Evolutionary conservation across 2,797 vertebrate genomes (phyloP).

Genomic region (Cirrhinus mrigala): DNA sequence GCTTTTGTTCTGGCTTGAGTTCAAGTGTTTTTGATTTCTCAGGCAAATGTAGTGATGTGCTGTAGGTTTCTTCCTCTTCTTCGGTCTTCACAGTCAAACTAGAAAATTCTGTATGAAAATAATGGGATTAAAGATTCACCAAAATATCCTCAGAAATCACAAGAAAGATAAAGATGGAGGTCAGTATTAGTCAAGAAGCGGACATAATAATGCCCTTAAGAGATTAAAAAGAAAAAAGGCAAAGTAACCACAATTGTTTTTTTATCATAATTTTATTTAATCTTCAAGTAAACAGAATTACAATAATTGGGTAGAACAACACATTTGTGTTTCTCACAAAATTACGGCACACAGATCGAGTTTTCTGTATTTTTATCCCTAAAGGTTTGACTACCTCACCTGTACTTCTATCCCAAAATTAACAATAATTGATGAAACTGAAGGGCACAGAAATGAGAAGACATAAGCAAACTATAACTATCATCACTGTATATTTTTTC

Average conservation of each 20-base stretch:
- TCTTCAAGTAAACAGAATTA: constrained; percentile 61
- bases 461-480: not conserved
- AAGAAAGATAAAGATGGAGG: constrained; percentile 52
- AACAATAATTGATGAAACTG: not conserved
- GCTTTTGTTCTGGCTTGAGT: constrained; percentile 88
- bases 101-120: constrained; percentile 89
- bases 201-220: constrained; percentile 32
- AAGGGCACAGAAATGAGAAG: not conserved
- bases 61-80: constrained; percentile 85
- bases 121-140: constrained; percentile 77
- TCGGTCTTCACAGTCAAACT: constrained; percentile 87
- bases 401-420: not conserved
- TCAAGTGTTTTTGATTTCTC: constrained; percentile 91
- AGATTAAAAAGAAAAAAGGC: constrained; percentile 20
- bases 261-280: constrained; percentile 54
- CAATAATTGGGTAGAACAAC: constrained; percentile 68
- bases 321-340: constrained; percentile 70
- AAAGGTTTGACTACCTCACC: not conserved
- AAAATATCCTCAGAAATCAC: constrained; percentile 66
- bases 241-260: constrained; percentile 29
- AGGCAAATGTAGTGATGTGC: constrained; percentile 82
- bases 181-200: constrained; percentile 49
- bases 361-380: not conserved
- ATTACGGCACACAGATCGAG: constrained; percentile 37
- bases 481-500: not conserved